These are phyloP conservation scores for Talpa occidentalis DNA, from an alignment of 2,113 vertebrate species.

Conservation along the genomic window DNA sequence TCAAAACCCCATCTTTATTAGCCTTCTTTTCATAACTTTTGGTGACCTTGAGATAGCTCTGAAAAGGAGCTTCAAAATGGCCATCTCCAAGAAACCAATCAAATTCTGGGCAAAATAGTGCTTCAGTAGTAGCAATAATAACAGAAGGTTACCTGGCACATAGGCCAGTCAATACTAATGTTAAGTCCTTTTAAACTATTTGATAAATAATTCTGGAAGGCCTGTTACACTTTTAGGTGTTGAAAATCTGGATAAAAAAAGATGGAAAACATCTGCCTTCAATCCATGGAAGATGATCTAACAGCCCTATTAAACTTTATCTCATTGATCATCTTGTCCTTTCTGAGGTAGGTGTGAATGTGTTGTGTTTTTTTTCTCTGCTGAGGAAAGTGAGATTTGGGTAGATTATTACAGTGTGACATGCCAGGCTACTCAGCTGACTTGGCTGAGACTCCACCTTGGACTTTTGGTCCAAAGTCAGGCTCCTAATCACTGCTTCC, in stretches of 20 bases:
- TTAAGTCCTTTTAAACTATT: background rate
- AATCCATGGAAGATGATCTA: background rate
- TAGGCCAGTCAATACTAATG: background rate
- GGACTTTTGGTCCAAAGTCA: background rate
- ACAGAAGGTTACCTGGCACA: background rate
- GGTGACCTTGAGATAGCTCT: background rate
- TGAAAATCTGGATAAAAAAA: constrained; percentile 25
- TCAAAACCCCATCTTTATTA: background rate
- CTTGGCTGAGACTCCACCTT: background rate
- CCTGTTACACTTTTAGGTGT: background rate
- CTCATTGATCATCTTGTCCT: background rate
- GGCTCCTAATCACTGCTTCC: background rate
- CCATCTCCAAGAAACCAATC: background rate
- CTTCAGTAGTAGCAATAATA: background rate
- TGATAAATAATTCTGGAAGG: constrained; percentile 12
- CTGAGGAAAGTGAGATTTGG: background rate
- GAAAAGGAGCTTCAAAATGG: background rate
- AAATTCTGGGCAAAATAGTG: background rate
- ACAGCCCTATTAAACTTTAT: background rate
- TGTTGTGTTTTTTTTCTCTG: background rate
- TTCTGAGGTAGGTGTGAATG: background rate
- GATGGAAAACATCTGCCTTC: background rate
- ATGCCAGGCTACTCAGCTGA: background rate
- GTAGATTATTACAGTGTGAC: background rate
- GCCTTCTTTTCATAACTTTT: background rate